Percentiles rank a stretch among this genome's conserved stretches.
Evolutionary conservation across 2,113 vertebrate species (phyloP).

Genomic region (Seriola dumerili): DNA sequence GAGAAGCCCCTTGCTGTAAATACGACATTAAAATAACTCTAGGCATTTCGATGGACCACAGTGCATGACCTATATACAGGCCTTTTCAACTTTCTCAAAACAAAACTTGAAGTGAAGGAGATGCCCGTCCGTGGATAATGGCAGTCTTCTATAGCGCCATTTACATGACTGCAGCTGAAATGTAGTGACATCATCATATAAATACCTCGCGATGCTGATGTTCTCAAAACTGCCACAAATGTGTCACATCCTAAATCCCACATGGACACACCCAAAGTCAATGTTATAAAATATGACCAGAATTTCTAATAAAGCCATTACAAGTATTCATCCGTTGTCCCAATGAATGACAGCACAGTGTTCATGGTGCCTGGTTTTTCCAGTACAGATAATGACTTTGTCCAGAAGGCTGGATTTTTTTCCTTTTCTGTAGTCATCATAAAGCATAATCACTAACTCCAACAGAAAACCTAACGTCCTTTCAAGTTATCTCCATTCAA

Average conservation of each 20-base stretch:
- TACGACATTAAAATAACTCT: constrained; percentile 70
- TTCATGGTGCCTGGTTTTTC: too few relatives aligned
- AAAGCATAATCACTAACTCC: not conserved
- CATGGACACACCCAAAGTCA: too few relatives aligned
- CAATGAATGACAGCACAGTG: too few relatives aligned
- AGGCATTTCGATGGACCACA: constrained; percentile 47
- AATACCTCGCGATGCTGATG: constrained; percentile 4
- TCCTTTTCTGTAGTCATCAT: too few relatives aligned
- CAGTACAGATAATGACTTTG: too few relatives aligned
- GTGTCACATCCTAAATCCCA: not conserved
- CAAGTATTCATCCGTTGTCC: too few relatives aligned
- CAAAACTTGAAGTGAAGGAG: constrained; percentile 60
- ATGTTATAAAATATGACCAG: not conserved
- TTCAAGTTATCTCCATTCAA: not conserved
- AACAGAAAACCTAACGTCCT: not conserved
- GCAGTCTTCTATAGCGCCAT: not conserved
- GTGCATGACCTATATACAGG: constrained; percentile 71
- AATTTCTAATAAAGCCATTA: too few relatives aligned
- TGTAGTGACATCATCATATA: not conserved
- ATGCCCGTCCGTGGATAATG: not conserved
- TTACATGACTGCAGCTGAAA: not conserved
- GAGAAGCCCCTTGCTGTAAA: constrained; percentile 59
- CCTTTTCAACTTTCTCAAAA: constrained; percentile 56
- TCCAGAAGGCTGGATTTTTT: too few relatives aligned
- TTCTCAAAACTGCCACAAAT: not conserved